Evolutionary conservation across 2,113 vertebrate genomes (phyloP).

Genomic region (Boulengeromyrus knoepffleri): DNA sequence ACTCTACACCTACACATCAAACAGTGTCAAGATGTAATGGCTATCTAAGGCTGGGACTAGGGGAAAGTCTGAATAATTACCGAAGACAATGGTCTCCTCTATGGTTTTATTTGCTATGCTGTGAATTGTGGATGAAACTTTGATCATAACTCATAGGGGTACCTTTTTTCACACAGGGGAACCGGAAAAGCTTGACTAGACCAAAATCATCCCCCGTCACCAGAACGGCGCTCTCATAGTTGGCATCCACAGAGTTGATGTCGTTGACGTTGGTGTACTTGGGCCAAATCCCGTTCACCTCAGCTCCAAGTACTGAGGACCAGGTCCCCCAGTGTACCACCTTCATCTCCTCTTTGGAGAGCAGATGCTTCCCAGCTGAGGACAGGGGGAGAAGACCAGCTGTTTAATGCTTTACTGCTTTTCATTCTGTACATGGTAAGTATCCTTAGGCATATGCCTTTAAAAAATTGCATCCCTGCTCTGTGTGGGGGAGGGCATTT

Average conservation of each 20-base stretch:
- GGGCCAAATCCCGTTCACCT: conserved; percentile 92
- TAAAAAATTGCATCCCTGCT: neutral
- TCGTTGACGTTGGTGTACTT: conserved; percentile 80
- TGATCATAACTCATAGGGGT: neutral
- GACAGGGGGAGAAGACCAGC: neutral
- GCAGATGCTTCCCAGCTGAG: conserved; percentile 79
- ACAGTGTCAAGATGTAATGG: neutral
- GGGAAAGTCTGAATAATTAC: neutral
- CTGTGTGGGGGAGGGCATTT: neutral
- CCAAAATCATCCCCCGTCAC: conserved; percentile 89
- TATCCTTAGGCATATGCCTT: neutral
- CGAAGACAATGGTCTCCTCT: neutral
- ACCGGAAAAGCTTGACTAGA: conserved; percentile 83
- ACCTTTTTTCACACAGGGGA: conserved; percentile 96
- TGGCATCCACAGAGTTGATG: conserved; percentile 91
- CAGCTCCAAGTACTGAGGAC: conserved; percentile 81
- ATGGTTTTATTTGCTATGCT: neutral
- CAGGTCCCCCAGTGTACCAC: conserved; percentile 88
- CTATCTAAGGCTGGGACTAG: neutral
- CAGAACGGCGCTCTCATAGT: conserved; percentile 78
- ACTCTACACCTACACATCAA: neutral
- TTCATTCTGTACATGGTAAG: neutral
- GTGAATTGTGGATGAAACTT: neutral
- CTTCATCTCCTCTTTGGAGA: conserved; percentile 82
- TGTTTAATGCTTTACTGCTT: neutral